phyloP scores from a whole-genome alignment of 2,113 vertebrate species.

The Cyanistes caeruleus region DNA sequence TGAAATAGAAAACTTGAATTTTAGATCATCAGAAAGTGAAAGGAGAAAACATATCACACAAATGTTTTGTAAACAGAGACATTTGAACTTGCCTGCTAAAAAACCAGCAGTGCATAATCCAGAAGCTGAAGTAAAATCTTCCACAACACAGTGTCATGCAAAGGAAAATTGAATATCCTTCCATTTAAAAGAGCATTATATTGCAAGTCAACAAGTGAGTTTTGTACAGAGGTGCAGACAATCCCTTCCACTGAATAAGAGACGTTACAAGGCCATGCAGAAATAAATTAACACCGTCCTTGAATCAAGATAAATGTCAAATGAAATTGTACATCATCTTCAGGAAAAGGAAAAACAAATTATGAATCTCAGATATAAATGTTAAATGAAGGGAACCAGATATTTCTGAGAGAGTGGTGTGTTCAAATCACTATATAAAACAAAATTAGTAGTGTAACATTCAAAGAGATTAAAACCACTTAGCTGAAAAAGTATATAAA shows the following conservation, averaged over 20 bases:
- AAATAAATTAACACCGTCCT: neutral
- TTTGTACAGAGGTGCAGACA: neutral
- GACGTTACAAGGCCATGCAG: neutral
- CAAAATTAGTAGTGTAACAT: neutral
- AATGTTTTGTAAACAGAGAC: neutral
- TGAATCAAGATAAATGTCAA: slow-evolving; percentile 9
- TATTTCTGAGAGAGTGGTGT: neutral
- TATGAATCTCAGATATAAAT: neutral
- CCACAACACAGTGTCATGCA: neutral
- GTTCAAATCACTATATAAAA: neutral
- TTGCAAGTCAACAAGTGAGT: neutral
- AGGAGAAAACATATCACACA: neutral
- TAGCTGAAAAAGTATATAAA: neutral
- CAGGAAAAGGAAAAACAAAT: slow-evolving; percentile 18
- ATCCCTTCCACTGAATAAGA: neutral
- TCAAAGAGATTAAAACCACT: neutral
- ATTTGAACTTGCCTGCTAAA: neutral
- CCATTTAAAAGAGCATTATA: neutral
- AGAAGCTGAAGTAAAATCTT: neutral
- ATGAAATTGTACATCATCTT: neutral
- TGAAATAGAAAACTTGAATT: neutral
- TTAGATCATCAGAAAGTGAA: neutral
- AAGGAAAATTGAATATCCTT: neutral
- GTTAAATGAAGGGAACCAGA: neutral
- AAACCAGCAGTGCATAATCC: neutral